Evolutionary conservation across 2,888 invertebrate species (phyloP), one percentile per base, ranked within the genome.

Genomic region (Tachystola acroxantha): DNA sequence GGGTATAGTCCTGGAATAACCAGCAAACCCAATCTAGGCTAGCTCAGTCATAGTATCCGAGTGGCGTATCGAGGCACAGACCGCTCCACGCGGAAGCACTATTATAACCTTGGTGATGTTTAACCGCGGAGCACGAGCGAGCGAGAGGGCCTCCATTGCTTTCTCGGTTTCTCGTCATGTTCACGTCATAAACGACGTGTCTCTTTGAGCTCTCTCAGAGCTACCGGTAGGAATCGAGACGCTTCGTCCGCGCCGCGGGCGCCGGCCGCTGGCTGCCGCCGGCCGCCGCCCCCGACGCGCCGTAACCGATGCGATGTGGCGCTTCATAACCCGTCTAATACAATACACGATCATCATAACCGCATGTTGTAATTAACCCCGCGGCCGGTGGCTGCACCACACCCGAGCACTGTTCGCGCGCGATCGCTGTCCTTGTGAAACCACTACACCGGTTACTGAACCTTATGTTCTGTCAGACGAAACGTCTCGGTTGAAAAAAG

Each of bases 351-450:
- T 74, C 85, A 86, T 85, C 81, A 81, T 88, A 88, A 88, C 87
- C 71, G 88, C 88, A 88, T 88, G 88, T 80, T 82, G 85, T 87
- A 81, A 87, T 86, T 87, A 88, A 88, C 87, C 81, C 74, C 70
- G 70, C 71, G 70, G 71, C 70, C 68, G 68, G 64, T 53, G 46
- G 59, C 57, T 64, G 67, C 72, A 61, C 66, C 63, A 59, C 60
- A 34, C 46, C 57, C 60, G 56, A 50, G 54, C 48, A 45, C 30
- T 32, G 48, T 53, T 48, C 59, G 59, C 61, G 61, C 61, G 64
- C 79, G 79, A 78, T 80, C 82, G 74, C 63, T 65, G 64, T 68
- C 64, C 68, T 58, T 67, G 55, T 65, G 60, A 70, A 70, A 75
- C 74, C 77, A 72, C 74, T 72, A 71, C 66, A 71, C 77, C 79